These are phyloP conservation scores for Trachymyrmex cornetzi DNA, from an alignment of 1,140 invertebrate genomes.

Conservation along the genomic window DNA sequence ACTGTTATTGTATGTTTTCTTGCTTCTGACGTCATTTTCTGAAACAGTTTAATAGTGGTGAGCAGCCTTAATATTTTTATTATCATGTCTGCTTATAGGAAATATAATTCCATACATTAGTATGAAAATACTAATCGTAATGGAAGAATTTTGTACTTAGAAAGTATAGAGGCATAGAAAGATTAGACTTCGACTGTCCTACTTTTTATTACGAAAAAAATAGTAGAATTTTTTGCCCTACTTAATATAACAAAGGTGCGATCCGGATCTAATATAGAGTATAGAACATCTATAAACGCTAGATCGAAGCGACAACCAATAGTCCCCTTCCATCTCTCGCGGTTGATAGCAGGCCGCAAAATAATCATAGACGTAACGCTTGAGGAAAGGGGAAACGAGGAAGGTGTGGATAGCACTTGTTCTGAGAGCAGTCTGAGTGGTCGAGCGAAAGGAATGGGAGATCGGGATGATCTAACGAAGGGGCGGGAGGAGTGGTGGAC, in stretches of 20 bases:
- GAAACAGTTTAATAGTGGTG: no score
- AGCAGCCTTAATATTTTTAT: neutral
- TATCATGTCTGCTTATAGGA: neutral
- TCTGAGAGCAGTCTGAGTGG: conserved; percentile 60
- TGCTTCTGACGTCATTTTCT: no score
- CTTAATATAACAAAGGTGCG: conserved; percentile 19
- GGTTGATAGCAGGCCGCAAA: conserved; percentile 63
- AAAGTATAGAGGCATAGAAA: neutral
- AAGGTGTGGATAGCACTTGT: conserved; percentile 67
- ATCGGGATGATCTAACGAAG: conserved; percentile 71
- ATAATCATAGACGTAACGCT: conserved; percentile 73
- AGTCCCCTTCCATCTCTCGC: conserved; percentile 17
- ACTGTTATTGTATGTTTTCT: no score
- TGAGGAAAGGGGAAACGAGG: conserved; percentile 69
- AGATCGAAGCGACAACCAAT: conserved; percentile 56
- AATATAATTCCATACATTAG: neutral
- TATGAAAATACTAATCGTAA: neutral
- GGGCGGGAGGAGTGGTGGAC: conserved; percentile 63
- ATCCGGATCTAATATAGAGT: conserved; percentile 35
- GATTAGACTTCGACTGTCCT: neutral
- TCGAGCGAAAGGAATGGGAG: conserved; percentile 61
- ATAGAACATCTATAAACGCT: conserved; percentile 40
- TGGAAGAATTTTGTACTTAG: neutral
- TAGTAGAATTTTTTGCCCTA: conserved; percentile 1
- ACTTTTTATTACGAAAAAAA: conserved; percentile 25